Evolutionary conservation across 1,140 invertebrate genomes (phyloP), one percentile per base, ranked within the genome.

Genomic region (Euura lappo): DNA sequence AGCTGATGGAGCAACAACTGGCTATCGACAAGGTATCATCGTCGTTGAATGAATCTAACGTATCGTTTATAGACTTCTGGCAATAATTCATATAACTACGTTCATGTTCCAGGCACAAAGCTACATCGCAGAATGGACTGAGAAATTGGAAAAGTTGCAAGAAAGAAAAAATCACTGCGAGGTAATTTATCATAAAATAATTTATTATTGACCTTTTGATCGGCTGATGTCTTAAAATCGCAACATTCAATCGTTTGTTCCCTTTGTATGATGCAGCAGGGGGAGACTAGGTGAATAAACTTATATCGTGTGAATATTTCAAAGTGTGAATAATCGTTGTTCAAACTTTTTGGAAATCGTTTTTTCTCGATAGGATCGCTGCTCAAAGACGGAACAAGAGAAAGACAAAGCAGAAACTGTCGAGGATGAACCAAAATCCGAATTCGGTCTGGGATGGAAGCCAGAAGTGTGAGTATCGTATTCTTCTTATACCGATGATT

Each of bases 361-460:
- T 28, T 28, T 28, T 28, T 28, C 28, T 75, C 79, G 72, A 2
- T n/a, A 85, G 81, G 75, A 79, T 44, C 69, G 76, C 44, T 71
- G 74, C 66, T 69, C 71, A 13, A 65, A 74, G 67, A 65, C 79
- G 4, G 74, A 83, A 68, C 72, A 78, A 65, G 77, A 82, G 71
- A 78, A 74, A 72, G 44, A 71, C 0, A 75, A 80, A 60, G 74
- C 76, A 28, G 75, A 81, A 43, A 72, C 76, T 66, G 67, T 87
- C 0, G 77, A 85, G 70, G 76, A 80, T 45, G 82, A 85, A 79
- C 51, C 51, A 60, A 60, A 60, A 60, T 60, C 51, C 82, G 72
- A 65, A 70, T 6, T 64, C 51, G 44, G 42, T 77, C 78, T 69
- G 71, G 79, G 68, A 73, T 60, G 10, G 8, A 60, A 78, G 70